phyloP scores from a whole-genome alignment of 2,888 invertebrate species.

The Muscina levida region DNA sequence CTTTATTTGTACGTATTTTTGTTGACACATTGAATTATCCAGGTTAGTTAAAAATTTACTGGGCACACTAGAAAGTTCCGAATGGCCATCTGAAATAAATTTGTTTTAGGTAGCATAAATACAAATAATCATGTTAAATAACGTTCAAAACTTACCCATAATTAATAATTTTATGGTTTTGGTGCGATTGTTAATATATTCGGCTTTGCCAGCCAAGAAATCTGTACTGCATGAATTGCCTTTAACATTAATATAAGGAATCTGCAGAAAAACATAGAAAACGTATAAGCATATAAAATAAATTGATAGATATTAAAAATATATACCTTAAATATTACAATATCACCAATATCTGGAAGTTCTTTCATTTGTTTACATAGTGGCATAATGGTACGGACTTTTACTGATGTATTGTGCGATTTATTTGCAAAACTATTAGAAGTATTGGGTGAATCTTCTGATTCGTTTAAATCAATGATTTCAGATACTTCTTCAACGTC shows the following conservation, averaged over 20 bases:
- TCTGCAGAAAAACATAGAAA: slow-evolving; percentile 27
- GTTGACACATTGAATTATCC: slow-evolving; percentile 25
- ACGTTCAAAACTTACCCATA: slow-evolving; percentile 67
- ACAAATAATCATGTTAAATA: not conserved
- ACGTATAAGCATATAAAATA: slow-evolving; percentile 11
- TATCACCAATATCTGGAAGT: slow-evolving; percentile 47
- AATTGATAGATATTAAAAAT: not conserved
- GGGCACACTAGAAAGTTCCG: slow-evolving; percentile 37
- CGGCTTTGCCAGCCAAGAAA: slow-evolving; percentile 69
- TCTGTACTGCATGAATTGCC: slow-evolving; percentile 32
- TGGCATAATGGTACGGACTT: slow-evolving; percentile 34
- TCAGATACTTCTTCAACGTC: slow-evolving; percentile 60
- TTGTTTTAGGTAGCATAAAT: not conserved
- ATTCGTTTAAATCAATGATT: slow-evolving; percentile 62
- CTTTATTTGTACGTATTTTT: slow-evolving; percentile 45
- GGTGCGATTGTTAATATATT: slow-evolving; percentile 71
- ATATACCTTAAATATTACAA: slow-evolving; percentile 57
- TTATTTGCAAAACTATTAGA: not conserved
- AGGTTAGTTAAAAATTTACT: slow-evolving; percentile 34
- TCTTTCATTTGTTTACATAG: slow-evolving; percentile 7
- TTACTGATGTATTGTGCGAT: not conserved
- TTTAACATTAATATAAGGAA: slow-evolving; percentile 19
- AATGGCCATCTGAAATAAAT: slow-evolving; percentile 48
- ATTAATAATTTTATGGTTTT: slow-evolving; percentile 68
- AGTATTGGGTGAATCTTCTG: slow-evolving; percentile 32